Evolutionary conservation across 2,797 vertebrate species (phyloP), one percentile per base, ranked within the genome.

Genomic region (Brachyrhaphis roseni): DNA sequence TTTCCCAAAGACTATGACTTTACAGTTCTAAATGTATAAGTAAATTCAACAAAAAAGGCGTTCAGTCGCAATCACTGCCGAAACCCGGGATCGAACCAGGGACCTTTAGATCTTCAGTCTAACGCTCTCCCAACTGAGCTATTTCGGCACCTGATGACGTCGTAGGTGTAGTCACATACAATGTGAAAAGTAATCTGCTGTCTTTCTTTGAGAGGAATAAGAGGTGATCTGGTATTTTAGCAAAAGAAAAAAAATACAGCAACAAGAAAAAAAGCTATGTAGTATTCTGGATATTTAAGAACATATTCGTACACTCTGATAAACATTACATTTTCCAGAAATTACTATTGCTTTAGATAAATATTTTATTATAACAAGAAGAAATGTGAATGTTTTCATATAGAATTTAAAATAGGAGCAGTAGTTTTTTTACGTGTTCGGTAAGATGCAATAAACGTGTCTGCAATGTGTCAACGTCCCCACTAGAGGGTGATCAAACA

Each of bases 71-170:
- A 0, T 1, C 8, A 1, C n/a, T 93, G 91, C 90, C 86, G 80
- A 89, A 92, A 93, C 90, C 86, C 82, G 47, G 93, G 89, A 94
- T 94, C 71, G 87, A 93, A 93, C 92, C 91, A 92, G 89, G 88
- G 87, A 84, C 88, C 88, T 95, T 93, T 86, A 93, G 91, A 94
- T 93, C 91, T 94, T 92, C 93, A 93, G 92, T 93, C 91, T 92
- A 92, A 93, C 81, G 84, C 94, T 93, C 90, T 94, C 91, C 91
- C 91, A 94, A 91, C 93, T 94, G 93, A 93, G 92, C 91, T 94
- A 94, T 94, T 95, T 94, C 89, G 86, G 92, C 64, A 0, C 1
- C 0, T 23, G 18, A 26, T 66, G 64, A 39, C 34, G 18, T 36
- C 0, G 0, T 7, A 1, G 2, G 2, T 0, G 13, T 6, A 1